Conservation (phyloP, 2,888 invertebrate species). For the Hypsopygia costalis region DNA sequence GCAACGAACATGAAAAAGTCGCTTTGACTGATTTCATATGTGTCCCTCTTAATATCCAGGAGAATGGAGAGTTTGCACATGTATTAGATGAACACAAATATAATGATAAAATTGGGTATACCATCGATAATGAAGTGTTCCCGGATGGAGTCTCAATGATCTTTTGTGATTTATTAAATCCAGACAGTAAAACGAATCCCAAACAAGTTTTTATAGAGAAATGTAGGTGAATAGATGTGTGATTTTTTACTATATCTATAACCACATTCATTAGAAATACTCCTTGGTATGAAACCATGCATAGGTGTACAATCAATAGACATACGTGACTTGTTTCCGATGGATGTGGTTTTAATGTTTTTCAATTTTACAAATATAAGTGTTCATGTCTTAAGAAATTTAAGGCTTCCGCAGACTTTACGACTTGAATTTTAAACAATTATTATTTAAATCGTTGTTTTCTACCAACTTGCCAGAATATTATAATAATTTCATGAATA, state of each 20-base stretch:
- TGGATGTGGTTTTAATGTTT: slow-evolving; percentile 44
- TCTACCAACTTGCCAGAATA: too few species aligned
- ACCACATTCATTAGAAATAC: slow-evolving; percentile 43
- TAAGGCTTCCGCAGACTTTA: background rate
- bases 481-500: too few species aligned
- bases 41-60: slow-evolving; percentile 66
- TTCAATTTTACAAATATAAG: slow-evolving; percentile 38
- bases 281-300: too few species aligned
- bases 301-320: too few species aligned
- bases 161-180: slow-evolving; percentile 50
- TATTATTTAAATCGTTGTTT: too few species aligned
- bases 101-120: slow-evolving; percentile 68
- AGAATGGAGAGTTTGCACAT: slow-evolving; percentile 39
- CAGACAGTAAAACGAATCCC: slow-evolving; percentile 28
- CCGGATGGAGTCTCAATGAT: slow-evolving; percentile 37
- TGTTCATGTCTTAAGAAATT: background rate
- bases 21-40: slow-evolving; percentile 38
- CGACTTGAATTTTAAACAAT: too few species aligned
- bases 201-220: slow-evolving; percentile 50
- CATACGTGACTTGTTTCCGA: too few species aligned
- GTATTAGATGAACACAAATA: slow-evolving; percentile 49
- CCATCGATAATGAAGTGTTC: slow-evolving; percentile 46
- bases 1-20: slow-evolving; percentile 24
- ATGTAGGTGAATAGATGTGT: slow-evolving; percentile 70
- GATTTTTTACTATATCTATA: slow-evolving; percentile 32